These are phyloP conservation scores for Chrysolina americana DNA, from an alignment of 2,888 invertebrate species.

Conservation along the genomic window DNA sequence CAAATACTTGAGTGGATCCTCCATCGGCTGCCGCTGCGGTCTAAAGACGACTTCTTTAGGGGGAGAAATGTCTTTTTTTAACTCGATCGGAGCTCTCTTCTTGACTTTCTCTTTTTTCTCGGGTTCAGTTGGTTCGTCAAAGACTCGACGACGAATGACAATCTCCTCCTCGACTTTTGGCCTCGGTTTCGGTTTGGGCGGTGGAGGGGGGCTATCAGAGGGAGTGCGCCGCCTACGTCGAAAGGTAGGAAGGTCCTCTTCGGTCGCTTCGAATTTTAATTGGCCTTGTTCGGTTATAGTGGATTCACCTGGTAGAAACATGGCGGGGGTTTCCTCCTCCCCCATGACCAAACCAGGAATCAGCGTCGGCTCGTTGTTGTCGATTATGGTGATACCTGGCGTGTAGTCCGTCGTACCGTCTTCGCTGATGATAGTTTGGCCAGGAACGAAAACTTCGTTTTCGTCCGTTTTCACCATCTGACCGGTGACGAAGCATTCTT, in stretches of 20 bases:
- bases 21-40: conserved; percentile 58
- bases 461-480: conserved; percentile 79
- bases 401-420: conserved; percentile 82
- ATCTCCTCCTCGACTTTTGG: conserved; percentile 60
- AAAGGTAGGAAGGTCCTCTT: conserved; percentile 59
- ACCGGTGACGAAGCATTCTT: conserved; percentile 83
- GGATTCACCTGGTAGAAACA: conserved; percentile 66
- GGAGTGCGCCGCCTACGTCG: conserved; percentile 51
- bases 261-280: conserved; percentile 64
- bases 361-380: conserved; percentile 82
- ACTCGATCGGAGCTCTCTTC: conserved; percentile 55
- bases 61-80: conserved; percentile 52
- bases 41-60: conserved; percentile 54
- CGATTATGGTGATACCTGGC: conserved; percentile 84
- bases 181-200: conserved; percentile 56
- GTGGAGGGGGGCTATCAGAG: conserved; percentile 54
- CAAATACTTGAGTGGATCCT: conserved; percentile 61
- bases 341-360: conserved; percentile 84
- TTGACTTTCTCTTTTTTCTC: conserved; percentile 62
- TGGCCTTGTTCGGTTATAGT: conserved; percentile 66
- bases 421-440: conserved; percentile 80
- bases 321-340: conserved; percentile 67
- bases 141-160: conserved; percentile 62
- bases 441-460: conserved; percentile 72
- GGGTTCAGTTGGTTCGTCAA: conserved; percentile 61